phyloP scores from a whole-genome alignment of 1,140 invertebrate species.

The Dendrolimus punctatus region DNA sequence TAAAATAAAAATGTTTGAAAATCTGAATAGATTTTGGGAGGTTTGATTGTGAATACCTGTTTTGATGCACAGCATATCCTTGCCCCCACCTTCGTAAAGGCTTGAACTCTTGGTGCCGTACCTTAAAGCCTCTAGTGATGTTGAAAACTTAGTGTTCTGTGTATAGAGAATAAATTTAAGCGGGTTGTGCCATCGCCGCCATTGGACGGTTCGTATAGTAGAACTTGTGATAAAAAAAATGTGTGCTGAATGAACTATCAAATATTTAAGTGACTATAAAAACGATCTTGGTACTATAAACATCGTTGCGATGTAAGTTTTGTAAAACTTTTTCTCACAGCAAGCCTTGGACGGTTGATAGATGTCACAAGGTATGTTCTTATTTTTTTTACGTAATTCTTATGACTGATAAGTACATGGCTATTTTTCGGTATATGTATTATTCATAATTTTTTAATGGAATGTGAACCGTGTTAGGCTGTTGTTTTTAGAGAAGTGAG shows the following conservation, averaged over 20 bases:
- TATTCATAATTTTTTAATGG: too few species aligned
- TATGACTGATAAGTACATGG: conserved; percentile 49
- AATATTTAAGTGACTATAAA: too few species aligned
- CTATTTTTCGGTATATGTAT: conserved; percentile 11
- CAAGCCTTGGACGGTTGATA: conserved; percentile 16
- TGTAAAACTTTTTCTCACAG: conserved; percentile 9
- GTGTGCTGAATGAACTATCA: conserved; percentile 28
- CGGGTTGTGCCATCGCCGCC: conserved; percentile 50
- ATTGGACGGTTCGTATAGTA: conserved; percentile 17
- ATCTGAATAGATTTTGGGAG: too few species aligned
- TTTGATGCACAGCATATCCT: background rate
- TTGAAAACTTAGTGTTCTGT: conserved; percentile 53
- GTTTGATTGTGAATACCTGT: too few species aligned
- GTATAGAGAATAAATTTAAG: conserved; percentile 46
- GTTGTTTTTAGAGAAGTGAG: conserved; percentile 1
- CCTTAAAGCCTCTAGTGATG: conserved; percentile 42
- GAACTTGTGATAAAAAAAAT: conserved; percentile 28
- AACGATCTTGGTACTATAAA: conserved; percentile 15
- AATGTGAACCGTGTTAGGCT: background rate
- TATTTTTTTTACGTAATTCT: conserved; percentile 29
- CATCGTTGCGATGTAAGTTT: conserved; percentile 18
- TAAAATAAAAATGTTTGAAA: too few species aligned
- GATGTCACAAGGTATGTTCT: conserved; percentile 47
- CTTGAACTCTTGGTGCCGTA: conserved; percentile 41
- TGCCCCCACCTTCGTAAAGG: conserved; percentile 32